Conservation (phyloP, 1,140 invertebrate genomes). For the Drosophila melanogaster region DNA sequence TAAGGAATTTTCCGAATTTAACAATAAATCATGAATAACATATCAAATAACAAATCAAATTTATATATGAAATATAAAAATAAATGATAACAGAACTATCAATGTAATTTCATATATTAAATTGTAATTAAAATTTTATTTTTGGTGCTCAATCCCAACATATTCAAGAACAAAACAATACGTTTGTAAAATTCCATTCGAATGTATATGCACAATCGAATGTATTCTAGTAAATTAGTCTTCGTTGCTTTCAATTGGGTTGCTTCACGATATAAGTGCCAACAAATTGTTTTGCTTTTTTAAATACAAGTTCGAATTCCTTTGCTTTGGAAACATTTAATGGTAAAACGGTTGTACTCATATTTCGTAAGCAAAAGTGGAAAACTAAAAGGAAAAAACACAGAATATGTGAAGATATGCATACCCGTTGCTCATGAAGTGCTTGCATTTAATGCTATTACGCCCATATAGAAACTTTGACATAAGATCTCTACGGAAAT, state of each 20-base stretch:
- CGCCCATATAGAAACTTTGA: conserved; percentile 14
- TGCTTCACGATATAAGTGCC: no score
- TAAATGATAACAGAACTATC: no score
- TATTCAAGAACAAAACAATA: no score
- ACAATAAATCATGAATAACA: no score
- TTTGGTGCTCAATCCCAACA: no score
- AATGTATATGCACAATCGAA: neutral
- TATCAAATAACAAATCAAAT: no score
- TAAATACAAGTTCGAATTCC: neutral
- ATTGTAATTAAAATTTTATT: no score
- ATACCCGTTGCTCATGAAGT: neutral
- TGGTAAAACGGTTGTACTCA: conserved; percentile 38
- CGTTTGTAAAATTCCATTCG: neutral
- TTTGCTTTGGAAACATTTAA: conserved; percentile 2
- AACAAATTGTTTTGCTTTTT: no score
- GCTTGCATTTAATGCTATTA: conserved; percentile 48
- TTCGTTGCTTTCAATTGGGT: neutral
- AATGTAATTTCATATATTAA: no score
- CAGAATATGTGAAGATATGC: conserved; percentile 5
- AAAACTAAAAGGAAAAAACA: conserved; percentile 27
- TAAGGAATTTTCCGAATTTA: neutral
- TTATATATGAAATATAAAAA: no score
- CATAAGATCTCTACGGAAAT: conserved; percentile 54
- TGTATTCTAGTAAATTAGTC: neutral
- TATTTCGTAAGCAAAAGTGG: conserved; percentile 32